Conservation (phyloP, 2,113 vertebrate genomes). For the Vulpes vulpes region DNA sequence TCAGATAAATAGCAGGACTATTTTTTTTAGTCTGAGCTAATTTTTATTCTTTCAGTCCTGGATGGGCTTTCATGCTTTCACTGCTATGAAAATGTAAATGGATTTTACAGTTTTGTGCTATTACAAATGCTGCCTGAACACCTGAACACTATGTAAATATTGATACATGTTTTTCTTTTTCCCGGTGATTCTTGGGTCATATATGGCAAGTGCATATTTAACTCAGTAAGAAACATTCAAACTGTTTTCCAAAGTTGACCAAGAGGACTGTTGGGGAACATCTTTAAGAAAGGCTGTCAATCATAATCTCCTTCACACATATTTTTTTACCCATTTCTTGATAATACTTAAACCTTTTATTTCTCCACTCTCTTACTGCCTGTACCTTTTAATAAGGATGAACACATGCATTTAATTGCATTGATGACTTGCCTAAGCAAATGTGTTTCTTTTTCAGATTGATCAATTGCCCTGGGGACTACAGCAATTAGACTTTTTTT, state of each 20-base stretch:
- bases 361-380: not conserved
- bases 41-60: not conserved
- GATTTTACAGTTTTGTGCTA: not conserved
- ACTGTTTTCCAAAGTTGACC: not conserved
- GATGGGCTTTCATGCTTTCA: not conserved
- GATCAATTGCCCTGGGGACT: not conserved
- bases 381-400: not conserved
- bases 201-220: not conserved
- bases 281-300: not conserved
- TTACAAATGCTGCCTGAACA: not conserved
- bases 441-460: not conserved
- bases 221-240: not conserved
- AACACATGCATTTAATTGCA: not conserved
- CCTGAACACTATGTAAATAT: not conserved
- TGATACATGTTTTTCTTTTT: not conserved
- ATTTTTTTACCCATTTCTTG: not conserved
- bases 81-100: not conserved
- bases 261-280: not conserved
- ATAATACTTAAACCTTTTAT: not conserved
- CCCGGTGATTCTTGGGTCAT: not conserved
- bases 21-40: not conserved
- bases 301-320: not conserved
- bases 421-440: conserved; percentile 13
- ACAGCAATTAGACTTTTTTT: not conserved
- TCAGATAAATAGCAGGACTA: not conserved